Percentiles rank a stretch among this genome's conserved stretches.
Evolutionary conservation across 1,140 invertebrate genomes (phyloP).

Genomic region (Phortica variegata): DNA sequence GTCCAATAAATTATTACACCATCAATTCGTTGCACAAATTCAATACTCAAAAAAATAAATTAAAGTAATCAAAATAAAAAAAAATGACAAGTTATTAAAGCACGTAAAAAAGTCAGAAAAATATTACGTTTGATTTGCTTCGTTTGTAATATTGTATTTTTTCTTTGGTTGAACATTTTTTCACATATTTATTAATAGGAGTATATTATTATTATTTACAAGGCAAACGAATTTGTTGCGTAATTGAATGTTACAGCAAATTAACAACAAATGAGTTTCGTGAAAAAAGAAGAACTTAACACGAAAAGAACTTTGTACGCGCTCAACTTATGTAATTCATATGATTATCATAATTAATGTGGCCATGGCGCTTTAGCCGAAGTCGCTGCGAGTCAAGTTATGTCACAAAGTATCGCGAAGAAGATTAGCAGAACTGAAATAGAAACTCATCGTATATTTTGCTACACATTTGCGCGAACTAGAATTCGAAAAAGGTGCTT

Average conservation of each 20-base stretch:
- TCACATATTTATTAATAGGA: no score
- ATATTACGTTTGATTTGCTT: no score
- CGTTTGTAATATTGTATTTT: no score
- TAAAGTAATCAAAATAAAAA: constrained; percentile 28
- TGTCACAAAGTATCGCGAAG: no score
- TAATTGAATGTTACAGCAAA: constrained; percentile 18
- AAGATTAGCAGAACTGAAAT: no score
- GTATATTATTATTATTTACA: no score
- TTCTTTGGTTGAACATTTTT: no score
- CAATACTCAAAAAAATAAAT: constrained; percentile 8
- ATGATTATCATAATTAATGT: constrained; percentile 55
- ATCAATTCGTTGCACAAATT: not conserved
- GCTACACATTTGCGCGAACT: no score
- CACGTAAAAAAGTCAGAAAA: constrained; percentile 33
- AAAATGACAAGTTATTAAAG: constrained; percentile 11
- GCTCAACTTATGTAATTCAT: constrained; percentile 37
- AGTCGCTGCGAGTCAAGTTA: not conserved
- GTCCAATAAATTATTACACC: constrained; percentile 5
- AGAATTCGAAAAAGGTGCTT: no score
- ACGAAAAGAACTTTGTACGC: constrained; percentile 6
- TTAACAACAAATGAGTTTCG: no score
- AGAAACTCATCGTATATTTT: no score
- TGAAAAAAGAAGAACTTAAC: constrained; percentile 13
- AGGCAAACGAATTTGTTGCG: no score
- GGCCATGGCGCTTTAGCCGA: constrained; percentile 30